Conservation (phyloP, 2,888 invertebrate genomes). For the Malacosoma neustria region DNA sequence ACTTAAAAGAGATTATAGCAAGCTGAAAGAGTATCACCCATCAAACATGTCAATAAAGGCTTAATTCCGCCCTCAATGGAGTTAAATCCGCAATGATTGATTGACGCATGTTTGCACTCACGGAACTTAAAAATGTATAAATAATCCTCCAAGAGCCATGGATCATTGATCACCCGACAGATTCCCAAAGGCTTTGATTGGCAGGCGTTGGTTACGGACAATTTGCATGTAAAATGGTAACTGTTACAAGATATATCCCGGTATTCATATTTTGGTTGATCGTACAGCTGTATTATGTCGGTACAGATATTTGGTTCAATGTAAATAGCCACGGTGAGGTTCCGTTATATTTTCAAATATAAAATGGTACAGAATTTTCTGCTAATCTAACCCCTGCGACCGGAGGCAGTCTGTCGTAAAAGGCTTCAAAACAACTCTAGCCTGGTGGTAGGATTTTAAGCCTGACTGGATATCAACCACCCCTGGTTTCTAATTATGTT, state of each 20-base stretch:
- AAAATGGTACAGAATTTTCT: too few species aligned
- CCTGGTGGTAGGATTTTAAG: too few species aligned
- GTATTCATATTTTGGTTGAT: neutral
- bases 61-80: slow-evolving; percentile 21
- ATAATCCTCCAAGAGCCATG: slow-evolving; percentile 16
- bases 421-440: too few species aligned
- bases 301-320: too few species aligned
- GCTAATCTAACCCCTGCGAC: too few species aligned
- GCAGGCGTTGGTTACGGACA: slow-evolving; percentile 13
- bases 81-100: slow-evolving; percentile 55
- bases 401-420: too few species aligned
- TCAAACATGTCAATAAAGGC: slow-evolving; percentile 17
- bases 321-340: too few species aligned
- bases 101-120: slow-evolving; percentile 36
- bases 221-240: neutral
- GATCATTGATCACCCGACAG: slow-evolving; percentile 37
- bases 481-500: too few species aligned
- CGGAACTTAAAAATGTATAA: slow-evolving; percentile 13
- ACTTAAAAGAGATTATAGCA: neutral
- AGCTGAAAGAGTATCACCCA: neutral
- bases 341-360: too few species aligned
- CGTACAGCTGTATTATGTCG: too few species aligned
- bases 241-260: neutral
- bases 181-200: slow-evolving; percentile 27
- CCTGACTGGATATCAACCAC: too few species aligned